phyloP scores from a whole-genome alignment of 2,888 invertebrate species.

The Drosophila meridionalis region DNA sequence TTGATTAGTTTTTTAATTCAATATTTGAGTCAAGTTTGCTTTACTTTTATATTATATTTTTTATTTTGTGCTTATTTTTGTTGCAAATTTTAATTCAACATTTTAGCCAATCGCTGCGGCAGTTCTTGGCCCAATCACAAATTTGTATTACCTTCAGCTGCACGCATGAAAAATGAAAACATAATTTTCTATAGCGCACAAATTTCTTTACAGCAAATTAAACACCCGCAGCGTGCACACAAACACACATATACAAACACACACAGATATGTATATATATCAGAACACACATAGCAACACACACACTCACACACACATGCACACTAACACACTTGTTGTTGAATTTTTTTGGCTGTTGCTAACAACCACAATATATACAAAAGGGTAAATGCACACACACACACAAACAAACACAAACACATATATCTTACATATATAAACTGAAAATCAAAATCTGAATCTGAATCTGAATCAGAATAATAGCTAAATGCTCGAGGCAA shows the following conservation, averaged over 20 bases:
- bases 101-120: conserved; percentile 2
- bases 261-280: conserved; percentile 36
- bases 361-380: conserved; percentile 29
- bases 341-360: conserved; percentile 17
- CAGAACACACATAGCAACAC: conserved; percentile 20
- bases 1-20: background rate
- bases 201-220: conserved; percentile 62
- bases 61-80: background rate
- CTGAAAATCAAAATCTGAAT: conserved; percentile 48
- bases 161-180: conserved; percentile 28
- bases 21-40: background rate
- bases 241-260: conserved; percentile 23
- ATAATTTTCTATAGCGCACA: conserved; percentile 40
- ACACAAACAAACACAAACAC: background rate
- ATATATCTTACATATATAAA: conserved; percentile 5
- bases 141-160: conserved; percentile 47
- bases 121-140: conserved; percentile 31
- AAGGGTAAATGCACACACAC: conserved; percentile 2
- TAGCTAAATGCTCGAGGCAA: conserved; percentile 49
- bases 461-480: conserved; percentile 51
- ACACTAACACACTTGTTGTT: background rate
- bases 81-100: conserved; percentile 6
- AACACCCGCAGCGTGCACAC: conserved; percentile 67
- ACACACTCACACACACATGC: conserved; percentile 31
- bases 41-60: background rate